Percentiles rank a stretch among this genome's conserved stretches.
phyloP scores from a whole-genome alignment of 35 echinoderm and acorn worm species.

The Lytechinus pictus region DNA sequence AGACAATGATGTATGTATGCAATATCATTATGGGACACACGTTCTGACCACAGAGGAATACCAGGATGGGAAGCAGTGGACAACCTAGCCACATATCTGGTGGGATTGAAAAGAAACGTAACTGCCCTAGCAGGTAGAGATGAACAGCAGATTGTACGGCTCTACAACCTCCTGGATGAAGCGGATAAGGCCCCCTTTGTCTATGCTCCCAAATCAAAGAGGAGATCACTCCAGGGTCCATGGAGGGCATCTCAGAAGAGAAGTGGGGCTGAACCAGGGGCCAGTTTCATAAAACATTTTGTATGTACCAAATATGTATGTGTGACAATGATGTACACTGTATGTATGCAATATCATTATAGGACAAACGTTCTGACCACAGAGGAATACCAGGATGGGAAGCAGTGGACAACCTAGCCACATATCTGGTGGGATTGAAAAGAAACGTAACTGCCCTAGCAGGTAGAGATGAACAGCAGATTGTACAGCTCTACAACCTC shows the following conservation, averaged over 20 bases:
- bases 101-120: neutral
- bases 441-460: neutral
- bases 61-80: neutral
- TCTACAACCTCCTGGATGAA: neutral
- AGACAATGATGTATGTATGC: no score
- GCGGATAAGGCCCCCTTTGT: neutral
- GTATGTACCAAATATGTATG: no score
- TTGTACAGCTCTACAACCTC: neutral
- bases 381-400: neutral
- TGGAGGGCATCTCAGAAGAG: neutral
- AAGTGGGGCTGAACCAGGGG: no score
- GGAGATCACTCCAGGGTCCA: neutral
- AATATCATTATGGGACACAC: neutral
- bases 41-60: neutral
- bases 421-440: neutral
- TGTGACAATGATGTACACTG: no score
- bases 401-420: constrained; percentile 5
- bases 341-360: neutral
- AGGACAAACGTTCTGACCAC: neutral
- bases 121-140: neutral
- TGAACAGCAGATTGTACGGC: neutral
- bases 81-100: neutral
- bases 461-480: neutral
- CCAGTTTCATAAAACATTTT: no score
- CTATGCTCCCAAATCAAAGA: neutral